Conservation (phyloP, 2,113 vertebrate species). For the Megatriorchis doriae region DNA sequence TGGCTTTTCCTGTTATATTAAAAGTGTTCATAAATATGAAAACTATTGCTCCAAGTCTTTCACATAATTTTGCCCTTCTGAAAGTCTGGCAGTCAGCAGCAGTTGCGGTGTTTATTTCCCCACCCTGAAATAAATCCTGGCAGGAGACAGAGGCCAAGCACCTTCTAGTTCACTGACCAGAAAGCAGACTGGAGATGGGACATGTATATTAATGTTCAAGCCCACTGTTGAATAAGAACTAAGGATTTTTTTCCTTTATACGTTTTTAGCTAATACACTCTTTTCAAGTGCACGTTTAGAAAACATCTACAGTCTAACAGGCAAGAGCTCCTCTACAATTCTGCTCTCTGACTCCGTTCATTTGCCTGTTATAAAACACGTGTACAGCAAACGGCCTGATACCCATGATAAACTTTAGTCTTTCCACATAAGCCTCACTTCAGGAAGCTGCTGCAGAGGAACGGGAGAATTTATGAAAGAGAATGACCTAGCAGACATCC, state of each 20-base stretch:
- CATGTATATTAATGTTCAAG: not conserved
- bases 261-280: not conserved
- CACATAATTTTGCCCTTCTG: not conserved
- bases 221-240: not conserved
- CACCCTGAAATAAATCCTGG: not conserved
- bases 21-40: not conserved
- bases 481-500: not conserved
- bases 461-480: not conserved
- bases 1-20: not conserved
- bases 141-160: not conserved
- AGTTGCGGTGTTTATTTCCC: not conserved
- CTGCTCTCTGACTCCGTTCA: not conserved
- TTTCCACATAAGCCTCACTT: not conserved
- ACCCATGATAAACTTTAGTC: not conserved
- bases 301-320: not conserved
- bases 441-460: not conserved
- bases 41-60: not conserved
- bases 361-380: not conserved
- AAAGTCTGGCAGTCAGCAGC: not conserved
- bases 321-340: not conserved
- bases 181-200: not conserved
- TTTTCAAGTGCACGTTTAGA: not conserved
- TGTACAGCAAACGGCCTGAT: not conserved
- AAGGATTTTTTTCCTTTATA: not conserved
- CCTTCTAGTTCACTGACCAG: not conserved